Conservation (phyloP, 1,140 invertebrate genomes). For the Pectinophora gossypiella region DNA sequence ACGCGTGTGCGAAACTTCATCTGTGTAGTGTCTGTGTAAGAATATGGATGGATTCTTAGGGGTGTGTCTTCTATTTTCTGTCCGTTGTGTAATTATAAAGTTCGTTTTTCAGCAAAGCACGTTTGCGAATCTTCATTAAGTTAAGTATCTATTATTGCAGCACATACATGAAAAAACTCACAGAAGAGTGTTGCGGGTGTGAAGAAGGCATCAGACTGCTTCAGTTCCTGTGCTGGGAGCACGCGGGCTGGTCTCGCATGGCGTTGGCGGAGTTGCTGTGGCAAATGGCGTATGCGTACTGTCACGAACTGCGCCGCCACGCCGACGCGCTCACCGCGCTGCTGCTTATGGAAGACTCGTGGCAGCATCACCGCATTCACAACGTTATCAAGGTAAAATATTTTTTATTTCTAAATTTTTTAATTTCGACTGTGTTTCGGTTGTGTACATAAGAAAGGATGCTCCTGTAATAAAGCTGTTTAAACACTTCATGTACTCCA, state of each 20-base stretch:
- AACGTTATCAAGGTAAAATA: slow-evolving; percentile 87
- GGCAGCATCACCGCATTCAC: slow-evolving; percentile 95
- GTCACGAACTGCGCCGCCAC: slow-evolving; percentile 94
- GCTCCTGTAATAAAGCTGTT: too few relatives aligned
- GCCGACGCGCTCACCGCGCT: slow-evolving; percentile 92
- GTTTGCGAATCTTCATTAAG: too few relatives aligned
- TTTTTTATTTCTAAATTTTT: too few relatives aligned
- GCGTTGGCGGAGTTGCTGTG: slow-evolving; percentile 94
- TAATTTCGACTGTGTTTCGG: too few relatives aligned
- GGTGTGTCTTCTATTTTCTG: too few relatives aligned
- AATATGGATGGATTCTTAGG: too few relatives aligned
- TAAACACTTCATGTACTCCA: too few relatives aligned
- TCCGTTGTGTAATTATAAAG: too few relatives aligned
- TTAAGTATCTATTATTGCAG: slow-evolving; percentile 32
- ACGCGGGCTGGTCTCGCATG: slow-evolving; percentile 92
- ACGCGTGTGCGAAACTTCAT: too few relatives aligned
- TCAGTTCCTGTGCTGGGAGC: slow-evolving; percentile 97
- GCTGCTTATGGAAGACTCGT: slow-evolving; percentile 94
- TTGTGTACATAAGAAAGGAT: too few relatives aligned
- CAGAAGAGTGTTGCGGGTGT: slow-evolving; percentile 93
- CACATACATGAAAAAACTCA: slow-evolving; percentile 95
- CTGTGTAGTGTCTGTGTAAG: too few relatives aligned
- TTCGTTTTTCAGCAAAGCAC: too few relatives aligned
- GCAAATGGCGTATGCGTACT: slow-evolving; percentile 96
- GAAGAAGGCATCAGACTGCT: slow-evolving; percentile 93